Evolutionary conservation across 1,140 invertebrate genomes (phyloP).

Genomic region (Neoseiulus cucumeris): DNA sequence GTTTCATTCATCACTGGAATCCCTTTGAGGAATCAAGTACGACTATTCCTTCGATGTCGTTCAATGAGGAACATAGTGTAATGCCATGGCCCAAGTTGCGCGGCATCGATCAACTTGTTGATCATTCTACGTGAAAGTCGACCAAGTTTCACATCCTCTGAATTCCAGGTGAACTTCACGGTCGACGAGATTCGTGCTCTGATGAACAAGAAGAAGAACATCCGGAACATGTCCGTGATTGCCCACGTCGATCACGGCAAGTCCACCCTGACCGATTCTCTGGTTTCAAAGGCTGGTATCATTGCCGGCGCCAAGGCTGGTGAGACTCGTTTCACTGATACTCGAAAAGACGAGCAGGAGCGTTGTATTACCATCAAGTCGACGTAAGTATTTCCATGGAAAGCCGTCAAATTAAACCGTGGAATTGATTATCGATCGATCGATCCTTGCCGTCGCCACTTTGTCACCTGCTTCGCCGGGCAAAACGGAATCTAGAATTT

Average conservation of each 20-base stretch:
- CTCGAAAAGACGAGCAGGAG: conserved; percentile 58
- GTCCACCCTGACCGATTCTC: conserved; percentile 94
- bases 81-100: too few species aligned
- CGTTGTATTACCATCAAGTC: conserved; percentile 98
- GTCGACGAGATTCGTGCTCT: conserved; percentile 97
- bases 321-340: conserved; percentile 97
- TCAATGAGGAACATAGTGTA: too few species aligned
- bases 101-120: too few species aligned
- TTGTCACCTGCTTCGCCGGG: too few species aligned
- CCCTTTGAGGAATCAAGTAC: too few species aligned
- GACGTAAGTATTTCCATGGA: conserved; percentile 33
- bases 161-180: conserved; percentile 82
- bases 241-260: conserved; percentile 99
- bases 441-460: too few species aligned
- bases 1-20: too few species aligned
- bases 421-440: too few species aligned
- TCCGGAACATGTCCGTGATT: conserved; percentile 99
- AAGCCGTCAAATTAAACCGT: too few species aligned
- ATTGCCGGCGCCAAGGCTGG: conserved; percentile 95
- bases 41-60: too few species aligned
- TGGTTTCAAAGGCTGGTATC: conserved; percentile 98
- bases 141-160: not conserved
- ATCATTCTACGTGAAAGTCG: too few species aligned
- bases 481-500: too few species aligned
- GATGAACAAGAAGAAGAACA: conserved; percentile 99